Evolutionary conservation across 2,797 vertebrate genomes (phyloP), one percentile per base, ranked within the genome.

Genomic region (Amniataba percoides): DNA sequence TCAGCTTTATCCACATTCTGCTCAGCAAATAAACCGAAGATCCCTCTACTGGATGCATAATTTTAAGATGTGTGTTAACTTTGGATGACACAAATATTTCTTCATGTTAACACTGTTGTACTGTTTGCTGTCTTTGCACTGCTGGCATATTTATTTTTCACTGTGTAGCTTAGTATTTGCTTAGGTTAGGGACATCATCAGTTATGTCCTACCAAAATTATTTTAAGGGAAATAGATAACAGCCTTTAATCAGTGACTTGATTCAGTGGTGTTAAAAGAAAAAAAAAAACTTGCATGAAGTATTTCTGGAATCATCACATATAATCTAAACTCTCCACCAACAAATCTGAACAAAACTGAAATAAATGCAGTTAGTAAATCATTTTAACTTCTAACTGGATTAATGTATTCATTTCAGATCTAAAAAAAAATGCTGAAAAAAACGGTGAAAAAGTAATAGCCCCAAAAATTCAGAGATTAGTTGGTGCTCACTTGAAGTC

Each of bases 1-100:
- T 51, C 58, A 56, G 58, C 51, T 53, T 36, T 3, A 78, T 78
- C 45, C 40, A 34, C 2, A 48, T 40, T n/a, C 58, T 78, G 48
- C 5, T 15, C 5, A n/a, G n/a, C 1, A 2, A 59, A 36, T 1
- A 27, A 63, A 63, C 21, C 31, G 6, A 46, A 13, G 45, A 67
- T 59, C 56, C 25, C 27, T 60, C 9, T 31, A 57, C 0, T 36
- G 55, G 31, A 72, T 57, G 19, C 6, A 23, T n/a, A 2, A 36
- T 58, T 59, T 46, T 46, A 31, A 51, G 46, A 67, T 58, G 11
- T 11, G 36, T 48, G 39, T 31, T 64, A 14, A 45, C 14, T 57
- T 67, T 42, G 34, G 11, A 10, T 16, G 9, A 23, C 25, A 51
- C 45, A 42, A 25, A 36, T n/a, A 5, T 15, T 62, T 12, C n/a